Conservation (phyloP, 2,888 invertebrate species). For the Steinernema hermaphroditum region DNA sequence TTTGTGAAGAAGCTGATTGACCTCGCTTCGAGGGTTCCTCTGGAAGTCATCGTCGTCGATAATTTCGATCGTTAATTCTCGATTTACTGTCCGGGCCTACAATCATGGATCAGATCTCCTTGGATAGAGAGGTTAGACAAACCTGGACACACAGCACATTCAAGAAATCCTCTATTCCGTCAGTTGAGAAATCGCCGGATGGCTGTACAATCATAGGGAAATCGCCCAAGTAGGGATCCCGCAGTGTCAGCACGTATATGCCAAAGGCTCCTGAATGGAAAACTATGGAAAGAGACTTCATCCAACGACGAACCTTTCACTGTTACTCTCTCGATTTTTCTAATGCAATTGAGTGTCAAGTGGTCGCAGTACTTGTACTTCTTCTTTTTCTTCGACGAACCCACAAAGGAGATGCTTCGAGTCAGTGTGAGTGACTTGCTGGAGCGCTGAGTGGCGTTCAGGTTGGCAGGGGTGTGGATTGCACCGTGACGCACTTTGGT, state of each 20-base stretch:
- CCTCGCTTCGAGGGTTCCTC: neutral
- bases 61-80: neutral
- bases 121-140: no score
- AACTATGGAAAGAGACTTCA: neutral
- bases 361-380: neutral
- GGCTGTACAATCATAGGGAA: neutral
- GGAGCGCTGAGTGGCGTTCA: conserved; percentile 1
- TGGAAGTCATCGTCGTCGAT: neutral
- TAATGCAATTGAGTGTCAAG: neutral
- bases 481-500: neutral
- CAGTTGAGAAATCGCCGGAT: neutral
- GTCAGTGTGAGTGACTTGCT: neutral
- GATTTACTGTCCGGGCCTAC: neutral
- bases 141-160: neutral
- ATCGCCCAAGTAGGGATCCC: neutral
- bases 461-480: neutral
- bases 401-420: neutral
- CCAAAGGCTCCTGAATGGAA: neutral
- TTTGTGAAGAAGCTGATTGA: neutral
- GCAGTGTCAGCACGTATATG: neutral
- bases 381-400: neutral
- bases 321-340: neutral
- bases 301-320: neutral
- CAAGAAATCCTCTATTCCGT: neutral
- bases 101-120: no score